These are phyloP conservation scores for Sarcophaga rosellei DNA, from an alignment of 2,888 invertebrate genomes.

Conservation along the genomic window DNA sequence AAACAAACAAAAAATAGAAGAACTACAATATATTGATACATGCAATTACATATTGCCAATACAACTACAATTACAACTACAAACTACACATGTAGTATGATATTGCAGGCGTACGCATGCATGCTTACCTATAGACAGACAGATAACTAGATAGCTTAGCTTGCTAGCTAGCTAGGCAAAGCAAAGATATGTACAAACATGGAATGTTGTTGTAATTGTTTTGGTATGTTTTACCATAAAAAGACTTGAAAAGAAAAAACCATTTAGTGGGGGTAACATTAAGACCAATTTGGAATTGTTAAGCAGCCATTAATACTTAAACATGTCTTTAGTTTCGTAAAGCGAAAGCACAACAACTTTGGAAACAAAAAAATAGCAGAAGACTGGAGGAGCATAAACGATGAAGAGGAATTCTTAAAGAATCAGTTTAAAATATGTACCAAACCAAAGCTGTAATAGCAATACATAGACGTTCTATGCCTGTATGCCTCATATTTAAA, in stretches of 20 bases:
- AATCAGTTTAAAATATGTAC: not conserved
- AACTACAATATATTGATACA: not conserved
- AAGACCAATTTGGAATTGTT: constrained; percentile 70
- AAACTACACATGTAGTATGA: constrained; percentile 15
- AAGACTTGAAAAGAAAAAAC: constrained; percentile 38
- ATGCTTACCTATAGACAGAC: not conserved
- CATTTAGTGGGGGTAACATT: constrained; percentile 68
- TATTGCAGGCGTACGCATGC: not conserved
- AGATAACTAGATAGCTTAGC: not conserved
- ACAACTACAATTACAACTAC: constrained; percentile 9
- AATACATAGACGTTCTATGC: not conserved
- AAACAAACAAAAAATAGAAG: not conserved
- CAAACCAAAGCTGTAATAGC: not conserved
- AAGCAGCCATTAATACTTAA: constrained; percentile 70
- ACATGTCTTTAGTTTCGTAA: constrained; percentile 59
- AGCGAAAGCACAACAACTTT: constrained; percentile 5
- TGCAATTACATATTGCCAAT: not conserved
- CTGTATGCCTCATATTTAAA: not conserved
- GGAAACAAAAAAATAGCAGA: not conserved
- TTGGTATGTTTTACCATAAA: constrained; percentile 54
- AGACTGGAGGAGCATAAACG: constrained; percentile 10
- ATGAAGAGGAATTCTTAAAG: constrained; percentile 28
- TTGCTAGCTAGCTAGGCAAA: not conserved
- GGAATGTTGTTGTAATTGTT: constrained; percentile 61
- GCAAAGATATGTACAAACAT: not conserved